These are phyloP conservation scores for Branchinecta lindahli DNA, from an alignment of 1,140 invertebrate species.

Conservation along the genomic window DNA sequence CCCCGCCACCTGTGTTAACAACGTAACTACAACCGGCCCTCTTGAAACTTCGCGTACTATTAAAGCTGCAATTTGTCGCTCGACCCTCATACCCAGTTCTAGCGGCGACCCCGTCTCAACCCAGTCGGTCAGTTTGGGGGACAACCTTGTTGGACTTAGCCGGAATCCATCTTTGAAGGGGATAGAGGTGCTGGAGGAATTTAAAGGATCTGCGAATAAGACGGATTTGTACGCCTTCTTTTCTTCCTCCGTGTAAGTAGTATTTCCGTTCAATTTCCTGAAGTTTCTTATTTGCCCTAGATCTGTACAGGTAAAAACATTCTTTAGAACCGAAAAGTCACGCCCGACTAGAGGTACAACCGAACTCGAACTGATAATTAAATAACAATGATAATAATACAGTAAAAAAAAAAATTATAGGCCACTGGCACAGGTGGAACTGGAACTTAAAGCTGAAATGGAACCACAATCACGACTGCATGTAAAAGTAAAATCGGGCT, in stretches of 20 bases:
- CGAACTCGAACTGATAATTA: no score
- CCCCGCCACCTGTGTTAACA: constrained; percentile 34
- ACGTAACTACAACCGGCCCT: constrained; percentile 26
- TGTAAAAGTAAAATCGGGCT: no score
- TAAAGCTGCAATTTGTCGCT: constrained; percentile 34
- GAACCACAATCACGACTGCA: no score
- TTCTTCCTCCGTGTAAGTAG: constrained; percentile 30
- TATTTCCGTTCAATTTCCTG: not conserved
- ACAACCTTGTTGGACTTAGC: constrained; percentile 36
- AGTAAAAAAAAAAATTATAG: no score
- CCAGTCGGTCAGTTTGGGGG: constrained; percentile 37
- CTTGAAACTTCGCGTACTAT: constrained; percentile 19
- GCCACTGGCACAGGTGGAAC: no score
- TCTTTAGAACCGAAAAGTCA: no score
- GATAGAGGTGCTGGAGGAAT: constrained; percentile 30
- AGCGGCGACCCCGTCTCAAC: constrained; percentile 30
- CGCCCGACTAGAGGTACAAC: no score
- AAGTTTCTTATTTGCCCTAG: no score
- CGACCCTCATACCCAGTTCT: constrained; percentile 35
- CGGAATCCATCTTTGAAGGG: constrained; percentile 27
- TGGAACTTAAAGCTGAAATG: no score
- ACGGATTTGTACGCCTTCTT: constrained; percentile 35
- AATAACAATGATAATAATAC: no score
- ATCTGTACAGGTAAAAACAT: constrained; percentile 16
- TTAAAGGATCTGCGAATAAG: constrained; percentile 23